Base-by-base conservation (phyloP, 2,113 vertebrate species). In the Phoenicopterus ruber region DNA sequence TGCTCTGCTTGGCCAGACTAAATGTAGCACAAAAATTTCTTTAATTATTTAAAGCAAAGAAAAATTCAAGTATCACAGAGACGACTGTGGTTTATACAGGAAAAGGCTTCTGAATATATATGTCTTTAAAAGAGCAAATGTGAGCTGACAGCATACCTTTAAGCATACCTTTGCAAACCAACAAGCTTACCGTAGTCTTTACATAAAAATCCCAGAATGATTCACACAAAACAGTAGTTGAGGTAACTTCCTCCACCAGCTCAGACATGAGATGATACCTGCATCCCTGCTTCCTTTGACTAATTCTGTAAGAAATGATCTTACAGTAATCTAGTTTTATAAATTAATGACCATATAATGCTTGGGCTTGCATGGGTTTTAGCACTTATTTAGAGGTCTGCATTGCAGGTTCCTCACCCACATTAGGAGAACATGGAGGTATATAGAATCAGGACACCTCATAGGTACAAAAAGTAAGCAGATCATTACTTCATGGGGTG, bases 11-110 rank as follows among this genome's bases (percentile, higher is more conserved):
- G 55, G 50, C 44, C 76, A 88, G 59, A 62, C 10, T 70, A 89
- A 95, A 93, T 76, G 61, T 84, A 87, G 72, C 57, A 91, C 42
- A 86, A 88, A 80, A 82, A 17, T 77, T 71, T 31, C 44, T 59
- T 96, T 81, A 91, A 95, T 94, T 95, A 97, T 96, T 96, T 89
- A 96, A 76, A 44, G 28, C 40, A 3, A 6, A 79, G 76, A 94
- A 96, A 71, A 95, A 82, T 91, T 86, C 77, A 79, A 9, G 61
- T 82, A 90, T 73, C 72, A 74, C 25, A 90, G 18, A 90, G 47
- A 66, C 34, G 36, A 90, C 58, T 73, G 57, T 86, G 57, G 14
- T 55, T 94, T 83, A 78, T 83, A 80, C 46, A 79, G 76, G 72
- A 95, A 92, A 94, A 93, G 34, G 10, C 49, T 88, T 93, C 86